Evolutionary conservation across 1,140 invertebrate genomes (phyloP).

Genomic region (Sogatella furcifera): DNA sequence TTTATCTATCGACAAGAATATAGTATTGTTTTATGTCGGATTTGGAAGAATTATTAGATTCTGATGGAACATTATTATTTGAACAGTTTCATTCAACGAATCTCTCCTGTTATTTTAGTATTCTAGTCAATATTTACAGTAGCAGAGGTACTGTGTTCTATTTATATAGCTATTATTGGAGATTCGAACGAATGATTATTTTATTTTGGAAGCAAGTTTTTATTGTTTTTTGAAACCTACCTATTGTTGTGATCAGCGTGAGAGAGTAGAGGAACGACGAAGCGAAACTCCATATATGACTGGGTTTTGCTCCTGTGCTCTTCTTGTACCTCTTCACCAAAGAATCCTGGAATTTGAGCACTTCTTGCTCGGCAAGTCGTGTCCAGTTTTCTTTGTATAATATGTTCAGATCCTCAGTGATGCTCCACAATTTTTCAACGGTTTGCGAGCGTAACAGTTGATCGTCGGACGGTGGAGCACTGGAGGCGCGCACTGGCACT

Average conservation of each 20-base stretch:
- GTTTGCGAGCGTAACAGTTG: constrained; percentile 40
- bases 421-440: constrained; percentile 79
- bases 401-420: constrained; percentile 88
- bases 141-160: no score
- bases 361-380: constrained; percentile 64
- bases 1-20: no score
- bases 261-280: constrained; percentile 89
- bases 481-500: no score
- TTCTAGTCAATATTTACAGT: no score
- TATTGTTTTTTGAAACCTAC: constrained; percentile 44
- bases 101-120: no score
- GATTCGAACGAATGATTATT: no score
- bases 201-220: no score
- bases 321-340: constrained; percentile 33
- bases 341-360: constrained; percentile 71
- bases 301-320: constrained; percentile 31
- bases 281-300: constrained; percentile 78
- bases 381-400: constrained; percentile 94
- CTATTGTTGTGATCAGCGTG: constrained; percentile 92
- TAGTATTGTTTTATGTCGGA: no score
- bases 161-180: no score
- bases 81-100: no score
- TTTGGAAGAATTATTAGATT: no score
- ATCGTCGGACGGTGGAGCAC: constrained; percentile 7
- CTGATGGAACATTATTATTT: no score